Conservation (phyloP, 2,797 vertebrate species). For the Kryptopterus vitreolus region DNA sequence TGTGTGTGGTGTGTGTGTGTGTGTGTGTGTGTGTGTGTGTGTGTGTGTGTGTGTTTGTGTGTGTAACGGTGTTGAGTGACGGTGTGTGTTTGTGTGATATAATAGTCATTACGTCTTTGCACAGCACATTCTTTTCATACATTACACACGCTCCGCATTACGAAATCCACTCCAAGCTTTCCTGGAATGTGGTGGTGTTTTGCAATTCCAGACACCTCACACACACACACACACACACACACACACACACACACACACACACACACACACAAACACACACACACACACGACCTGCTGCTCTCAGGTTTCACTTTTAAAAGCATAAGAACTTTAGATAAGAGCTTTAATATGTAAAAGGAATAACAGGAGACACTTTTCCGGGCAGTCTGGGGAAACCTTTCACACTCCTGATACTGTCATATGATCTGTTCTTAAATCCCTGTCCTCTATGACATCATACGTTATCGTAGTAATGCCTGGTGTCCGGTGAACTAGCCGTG, state of each 20-base stretch:
- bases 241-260: no score
- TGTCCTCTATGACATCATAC: slow-evolving; percentile 30
- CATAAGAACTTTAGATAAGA: slow-evolving; percentile 10
- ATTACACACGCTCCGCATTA: not conserved
- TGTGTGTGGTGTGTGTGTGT: no score
- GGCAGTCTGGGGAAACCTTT: not conserved
- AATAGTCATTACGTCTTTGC: not conserved
- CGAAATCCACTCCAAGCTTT: slow-evolving; percentile 10
- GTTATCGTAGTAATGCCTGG: not conserved
- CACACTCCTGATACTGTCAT: not conserved
- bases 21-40: no score
- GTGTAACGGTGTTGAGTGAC: no score
- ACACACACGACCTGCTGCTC: slow-evolving; percentile 5
- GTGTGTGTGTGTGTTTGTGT: no score
- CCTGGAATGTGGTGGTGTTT: slow-evolving; percentile 16
- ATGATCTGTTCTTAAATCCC: slow-evolving; percentile 26
- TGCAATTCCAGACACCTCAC: slow-evolving; percentile 5
- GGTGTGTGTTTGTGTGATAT: no score
- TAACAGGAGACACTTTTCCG: not conserved
- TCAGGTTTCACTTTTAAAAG: slow-evolving; percentile 30
- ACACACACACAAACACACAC: no score
- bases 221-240: no score
- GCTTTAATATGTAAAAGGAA: slow-evolving; percentile 8
- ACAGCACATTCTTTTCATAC: slow-evolving; percentile 2
- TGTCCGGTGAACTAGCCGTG: no score